Evolutionary conservation across 2,797 vertebrate species (phyloP).

Genomic region (Coregonus ussuriensis): DNA sequence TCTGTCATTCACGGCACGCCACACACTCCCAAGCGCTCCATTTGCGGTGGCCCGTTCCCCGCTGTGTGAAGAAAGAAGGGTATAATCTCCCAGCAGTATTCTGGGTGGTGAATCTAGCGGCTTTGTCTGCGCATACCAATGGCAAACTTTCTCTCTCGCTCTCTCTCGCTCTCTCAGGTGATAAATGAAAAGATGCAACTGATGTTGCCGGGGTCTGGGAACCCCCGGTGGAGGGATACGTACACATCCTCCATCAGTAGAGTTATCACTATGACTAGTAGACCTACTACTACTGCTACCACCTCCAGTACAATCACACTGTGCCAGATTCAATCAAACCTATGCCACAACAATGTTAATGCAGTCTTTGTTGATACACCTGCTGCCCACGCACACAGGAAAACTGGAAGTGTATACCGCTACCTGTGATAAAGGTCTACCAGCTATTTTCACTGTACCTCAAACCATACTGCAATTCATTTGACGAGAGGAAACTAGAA

Average conservation of each 20-base stretch:
- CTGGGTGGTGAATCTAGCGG: conserved; percentile 60
- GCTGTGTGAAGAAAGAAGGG: conserved; percentile 64
- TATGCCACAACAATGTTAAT: neutral
- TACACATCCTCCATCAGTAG: conserved; percentile 20
- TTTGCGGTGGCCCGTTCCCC: conserved; percentile 62
- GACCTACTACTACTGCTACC: conserved; percentile 29
- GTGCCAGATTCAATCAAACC: conserved; percentile 1
- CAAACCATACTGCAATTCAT: neutral
- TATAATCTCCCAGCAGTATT: conserved; percentile 71
- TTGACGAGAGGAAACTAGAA: neutral
- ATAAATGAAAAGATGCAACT: conserved; percentile 13
- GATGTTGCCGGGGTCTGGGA: conserved; percentile 15
- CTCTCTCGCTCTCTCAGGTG: neutral
- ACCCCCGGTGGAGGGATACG: conserved; percentile 25
- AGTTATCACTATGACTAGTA: conserved; percentile 22
- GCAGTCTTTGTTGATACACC: conserved; percentile 23
- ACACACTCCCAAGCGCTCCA: conserved; percentile 63
- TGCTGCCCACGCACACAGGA: conserved; percentile 1
- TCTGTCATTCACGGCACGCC: conserved; percentile 66
- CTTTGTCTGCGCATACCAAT: conserved; percentile 67
- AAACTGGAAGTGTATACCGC: neutral
- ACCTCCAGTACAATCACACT: neutral
- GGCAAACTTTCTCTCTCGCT: conserved; percentile 59
- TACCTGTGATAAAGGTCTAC: neutral
- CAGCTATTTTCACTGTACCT: no score